These are phyloP conservation scores for Loxodonta africana DNA, from an alignment of 2,113 vertebrate species.

Conservation along the genomic window DNA sequence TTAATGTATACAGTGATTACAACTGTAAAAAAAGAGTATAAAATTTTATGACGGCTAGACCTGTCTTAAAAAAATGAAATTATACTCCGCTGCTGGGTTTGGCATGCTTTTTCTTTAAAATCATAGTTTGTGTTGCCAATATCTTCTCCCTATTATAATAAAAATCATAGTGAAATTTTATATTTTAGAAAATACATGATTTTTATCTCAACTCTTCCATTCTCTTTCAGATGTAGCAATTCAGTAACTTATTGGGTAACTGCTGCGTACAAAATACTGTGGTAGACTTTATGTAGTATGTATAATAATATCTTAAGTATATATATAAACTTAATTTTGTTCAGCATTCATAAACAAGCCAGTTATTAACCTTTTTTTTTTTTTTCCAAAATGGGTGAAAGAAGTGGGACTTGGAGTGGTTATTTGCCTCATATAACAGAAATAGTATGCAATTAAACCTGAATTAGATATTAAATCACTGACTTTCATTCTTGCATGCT, in stretches of 20 bases:
- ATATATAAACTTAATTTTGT: not conserved
- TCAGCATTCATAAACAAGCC: not conserved
- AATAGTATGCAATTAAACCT: not conserved
- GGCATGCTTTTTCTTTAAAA: not conserved
- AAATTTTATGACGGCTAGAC: not conserved
- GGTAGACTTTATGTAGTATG: not conserved
- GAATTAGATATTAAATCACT: not conserved
- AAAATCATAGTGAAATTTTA: not conserved
- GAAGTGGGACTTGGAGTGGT: not conserved
- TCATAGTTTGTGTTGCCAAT: not conserved
- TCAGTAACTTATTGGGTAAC: constrained; percentile 43
- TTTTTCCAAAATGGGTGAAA: not conserved
- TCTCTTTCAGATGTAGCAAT: not conserved
- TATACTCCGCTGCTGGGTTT: not conserved
- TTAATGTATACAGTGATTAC: not conserved
- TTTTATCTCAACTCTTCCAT: not conserved
- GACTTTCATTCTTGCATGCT: not conserved
- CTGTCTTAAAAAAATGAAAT: not conserved
- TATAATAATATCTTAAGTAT: not conserved
- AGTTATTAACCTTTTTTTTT: not conserved
- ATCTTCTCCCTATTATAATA: not conserved
- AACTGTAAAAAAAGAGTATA: not conserved
- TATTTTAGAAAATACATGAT: not conserved
- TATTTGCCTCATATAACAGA: not conserved
- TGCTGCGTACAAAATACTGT: not conserved